Conservation (phyloP, 1,140 invertebrate species). For the Drosophila kikkawai region DNA sequence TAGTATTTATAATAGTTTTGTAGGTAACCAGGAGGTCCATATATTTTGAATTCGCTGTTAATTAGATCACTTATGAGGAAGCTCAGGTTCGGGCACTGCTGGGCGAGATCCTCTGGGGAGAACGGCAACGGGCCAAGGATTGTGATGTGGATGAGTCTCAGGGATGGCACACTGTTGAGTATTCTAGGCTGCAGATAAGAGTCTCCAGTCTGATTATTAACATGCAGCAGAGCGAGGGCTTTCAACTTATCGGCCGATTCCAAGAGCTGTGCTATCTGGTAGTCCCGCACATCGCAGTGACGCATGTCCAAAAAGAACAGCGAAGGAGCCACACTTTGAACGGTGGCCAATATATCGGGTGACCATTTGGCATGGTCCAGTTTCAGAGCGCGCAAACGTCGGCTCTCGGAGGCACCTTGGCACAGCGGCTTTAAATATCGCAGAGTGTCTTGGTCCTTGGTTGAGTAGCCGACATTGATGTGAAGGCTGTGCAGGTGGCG, state of each 20-base stretch:
- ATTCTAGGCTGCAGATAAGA: slow-evolving; percentile 22
- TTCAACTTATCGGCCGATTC: slow-evolving; percentile 37
- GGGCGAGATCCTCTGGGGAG: slow-evolving; percentile 12
- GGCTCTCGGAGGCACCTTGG: slow-evolving; percentile 41
- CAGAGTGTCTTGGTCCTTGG: slow-evolving; percentile 4
- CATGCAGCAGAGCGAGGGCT: slow-evolving; percentile 35
- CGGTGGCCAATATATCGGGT: slow-evolving; percentile 17
- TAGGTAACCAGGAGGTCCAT: slow-evolving; percentile 38
- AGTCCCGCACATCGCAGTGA: slow-evolving; percentile 41
- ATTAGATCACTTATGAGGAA: slow-evolving; percentile 38
- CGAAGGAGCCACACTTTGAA: slow-evolving; percentile 21
- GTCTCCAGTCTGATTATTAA: slow-evolving; percentile 41
- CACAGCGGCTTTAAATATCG: slow-evolving; percentile 26
- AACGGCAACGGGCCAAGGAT: slow-evolving; percentile 29
- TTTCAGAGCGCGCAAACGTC: slow-evolving; percentile 36
- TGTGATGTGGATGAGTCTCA: slow-evolving; percentile 41
- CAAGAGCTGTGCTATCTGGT: slow-evolving; percentile 44
- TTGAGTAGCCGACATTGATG: slow-evolving; percentile 65
- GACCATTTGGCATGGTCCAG: slow-evolving; percentile 49
- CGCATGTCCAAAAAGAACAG: slow-evolving; percentile 56
- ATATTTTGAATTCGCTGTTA: slow-evolving; percentile 14
- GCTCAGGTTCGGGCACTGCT: slow-evolving; percentile 35
- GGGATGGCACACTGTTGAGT: slow-evolving; percentile 6
- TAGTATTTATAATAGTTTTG: slow-evolving; percentile 24
- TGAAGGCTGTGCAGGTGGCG: slow-evolving; percentile 45